Conservation (phyloP, 2,113 vertebrate species). For the Rhinogobius similis region DNA sequence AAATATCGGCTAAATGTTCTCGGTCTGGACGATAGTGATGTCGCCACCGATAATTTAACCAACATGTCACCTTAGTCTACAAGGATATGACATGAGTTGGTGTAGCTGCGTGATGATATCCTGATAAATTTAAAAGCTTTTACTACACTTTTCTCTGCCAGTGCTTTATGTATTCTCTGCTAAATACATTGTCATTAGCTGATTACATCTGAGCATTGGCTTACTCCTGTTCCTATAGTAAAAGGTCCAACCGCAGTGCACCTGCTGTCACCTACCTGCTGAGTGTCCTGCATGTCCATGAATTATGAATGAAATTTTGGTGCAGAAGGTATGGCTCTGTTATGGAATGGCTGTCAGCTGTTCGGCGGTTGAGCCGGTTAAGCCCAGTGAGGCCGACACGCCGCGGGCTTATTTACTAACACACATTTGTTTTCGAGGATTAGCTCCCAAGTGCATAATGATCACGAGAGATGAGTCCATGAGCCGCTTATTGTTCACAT, state of each 20-base stretch:
- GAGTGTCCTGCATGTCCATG: background rate
- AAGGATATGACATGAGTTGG: background rate
- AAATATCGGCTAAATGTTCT: too few relatives aligned
- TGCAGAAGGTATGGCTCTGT: background rate
- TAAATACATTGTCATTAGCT: background rate
- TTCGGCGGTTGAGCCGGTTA: constrained; percentile 9
- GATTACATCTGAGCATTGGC: background rate
- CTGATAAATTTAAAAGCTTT: background rate
- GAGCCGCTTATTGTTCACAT: constrained; percentile 9
- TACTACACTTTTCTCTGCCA: background rate
- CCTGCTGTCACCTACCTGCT: background rate
- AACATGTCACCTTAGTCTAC: too few relatives aligned
- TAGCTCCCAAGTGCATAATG: constrained; percentile 2
- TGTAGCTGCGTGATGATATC: background rate
- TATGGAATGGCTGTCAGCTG: background rate
- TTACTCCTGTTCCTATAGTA: background rate
- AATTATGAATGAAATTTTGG: constrained; percentile 18
- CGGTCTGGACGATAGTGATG: too few relatives aligned
- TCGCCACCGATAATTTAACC: too few relatives aligned
- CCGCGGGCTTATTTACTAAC: constrained; percentile 22
- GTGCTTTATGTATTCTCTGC: background rate
- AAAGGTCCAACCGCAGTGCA: background rate
- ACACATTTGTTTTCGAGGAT: constrained; percentile 25
- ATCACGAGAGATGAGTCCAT: constrained; percentile 3
- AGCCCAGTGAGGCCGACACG: constrained; percentile 8